A percentile compares a stretch with the other conserved stretches of the same genome.
Evolutionary conservation across 2,797 vertebrate genomes (phyloP).

Genomic region (Cryptoblepharus egeriae): DNA sequence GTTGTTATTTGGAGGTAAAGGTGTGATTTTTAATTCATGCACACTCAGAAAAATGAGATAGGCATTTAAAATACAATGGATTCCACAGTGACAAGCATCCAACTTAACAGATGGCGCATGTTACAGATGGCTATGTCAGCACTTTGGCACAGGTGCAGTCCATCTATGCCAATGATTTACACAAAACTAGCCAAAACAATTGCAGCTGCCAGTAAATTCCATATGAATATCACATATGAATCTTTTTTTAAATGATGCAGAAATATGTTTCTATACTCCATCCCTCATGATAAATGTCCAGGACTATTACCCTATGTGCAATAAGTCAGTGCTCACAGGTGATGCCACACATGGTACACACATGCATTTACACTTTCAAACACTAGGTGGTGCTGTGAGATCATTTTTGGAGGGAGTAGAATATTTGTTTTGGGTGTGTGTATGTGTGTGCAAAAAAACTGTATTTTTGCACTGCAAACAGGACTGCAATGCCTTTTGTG

Average conservation of each 20-base stretch:
- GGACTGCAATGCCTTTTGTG: neutral
- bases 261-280: neutral
- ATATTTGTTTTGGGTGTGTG: neutral
- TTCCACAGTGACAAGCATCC: no score
- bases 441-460: neutral
- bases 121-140: no score
- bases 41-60: neutral
- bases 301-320: neutral
- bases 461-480: neutral
- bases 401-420: neutral
- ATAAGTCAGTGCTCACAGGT: neutral
- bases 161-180: no score
- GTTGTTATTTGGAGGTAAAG: neutral
- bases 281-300: neutral
- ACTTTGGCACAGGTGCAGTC: no score
- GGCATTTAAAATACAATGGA: no score
- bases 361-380: neutral
- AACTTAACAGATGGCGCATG: no score
- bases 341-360: neutral
- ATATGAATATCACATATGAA: no score
- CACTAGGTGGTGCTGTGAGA: slow-evolving; percentile 33
- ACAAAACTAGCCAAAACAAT: neutral
- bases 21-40: no score
- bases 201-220: no score
- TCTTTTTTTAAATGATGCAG: neutral